Evolutionary conservation across 2,888 invertebrate genomes (phyloP).

Genomic region (Hyalella azteca): DNA sequence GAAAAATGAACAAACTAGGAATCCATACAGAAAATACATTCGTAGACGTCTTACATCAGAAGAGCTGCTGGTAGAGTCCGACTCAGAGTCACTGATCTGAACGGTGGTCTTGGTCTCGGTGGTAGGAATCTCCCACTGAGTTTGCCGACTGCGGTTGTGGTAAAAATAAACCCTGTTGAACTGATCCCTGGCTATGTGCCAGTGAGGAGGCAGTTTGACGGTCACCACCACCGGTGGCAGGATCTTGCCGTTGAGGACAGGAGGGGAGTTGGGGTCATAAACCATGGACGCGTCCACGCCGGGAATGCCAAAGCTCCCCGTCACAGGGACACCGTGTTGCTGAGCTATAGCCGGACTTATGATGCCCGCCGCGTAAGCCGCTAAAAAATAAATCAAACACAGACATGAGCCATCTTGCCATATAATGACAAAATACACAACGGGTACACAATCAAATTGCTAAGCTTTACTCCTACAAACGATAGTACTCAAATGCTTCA

Average conservation of each 20-base stretch:
- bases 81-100: conserved; percentile 37
- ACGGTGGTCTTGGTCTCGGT: conserved; percentile 20
- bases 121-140: conserved; percentile 41
- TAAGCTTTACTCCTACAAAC: no score
- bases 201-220: conserved; percentile 76
- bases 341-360: not conserved
- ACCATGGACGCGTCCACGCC: not conserved
- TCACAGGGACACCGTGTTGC: not conserved
- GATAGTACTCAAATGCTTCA: no score
- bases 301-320: not conserved
- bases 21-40: not conserved
- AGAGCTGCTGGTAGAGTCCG: conserved; percentile 1
- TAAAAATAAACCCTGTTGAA: conserved; percentile 91
- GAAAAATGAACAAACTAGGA: no score
- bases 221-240: conserved; percentile 59
- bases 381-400: not conserved
- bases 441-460: no score
- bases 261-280: not conserved
- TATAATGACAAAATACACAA: no score
- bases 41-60: not conserved
- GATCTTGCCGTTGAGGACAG: conserved; percentile 47
- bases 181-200: conserved; percentile 83
- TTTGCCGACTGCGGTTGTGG: conserved; percentile 74
- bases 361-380: conserved; percentile 6
- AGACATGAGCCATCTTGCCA: not conserved